phyloP scores from a whole-genome alignment of 2,888 invertebrate species.

The Mythimna pallens region DNA sequence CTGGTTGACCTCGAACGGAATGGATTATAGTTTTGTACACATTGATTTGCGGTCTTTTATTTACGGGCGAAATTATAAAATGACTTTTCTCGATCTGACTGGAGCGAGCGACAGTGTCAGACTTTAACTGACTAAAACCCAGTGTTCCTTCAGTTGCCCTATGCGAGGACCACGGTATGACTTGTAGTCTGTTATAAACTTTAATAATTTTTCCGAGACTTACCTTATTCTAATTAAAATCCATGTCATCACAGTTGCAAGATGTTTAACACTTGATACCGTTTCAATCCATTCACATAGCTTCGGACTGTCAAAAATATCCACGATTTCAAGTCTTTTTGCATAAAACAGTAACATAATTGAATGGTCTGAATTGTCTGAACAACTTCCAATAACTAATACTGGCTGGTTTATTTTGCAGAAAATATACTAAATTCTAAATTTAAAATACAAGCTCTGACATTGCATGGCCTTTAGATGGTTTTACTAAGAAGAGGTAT shows the following conservation, averaged over 20 bases:
- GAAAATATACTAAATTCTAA: neutral
- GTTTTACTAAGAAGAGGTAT: too few species aligned
- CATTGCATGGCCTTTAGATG: too few species aligned
- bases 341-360: neutral
- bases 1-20: neutral
- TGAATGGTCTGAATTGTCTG: neutral
- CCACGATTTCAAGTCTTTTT: neutral
- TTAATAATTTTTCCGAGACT: neutral
- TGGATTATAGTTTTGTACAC: neutral
- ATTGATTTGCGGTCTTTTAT: neutral
- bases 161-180: too few species aligned
- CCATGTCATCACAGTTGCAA: constrained; percentile 15
- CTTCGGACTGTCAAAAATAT: neutral
- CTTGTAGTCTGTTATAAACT: too few species aligned
- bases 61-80: neutral
- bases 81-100: too few species aligned
- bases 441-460: neutral
- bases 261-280: constrained; percentile 3
- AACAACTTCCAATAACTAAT: neutral
- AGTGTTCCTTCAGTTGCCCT: too few species aligned
- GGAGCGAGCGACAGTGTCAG: too few species aligned
- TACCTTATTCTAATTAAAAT: constrained; percentile 1
- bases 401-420: neutral
- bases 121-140: too few species aligned
- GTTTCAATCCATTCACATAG: constrained; percentile 11